Evolutionary conservation across 2,888 invertebrate species (phyloP), one percentile per base, ranked within the genome.

Genomic region (Psococerastis gibbosa): DNA sequence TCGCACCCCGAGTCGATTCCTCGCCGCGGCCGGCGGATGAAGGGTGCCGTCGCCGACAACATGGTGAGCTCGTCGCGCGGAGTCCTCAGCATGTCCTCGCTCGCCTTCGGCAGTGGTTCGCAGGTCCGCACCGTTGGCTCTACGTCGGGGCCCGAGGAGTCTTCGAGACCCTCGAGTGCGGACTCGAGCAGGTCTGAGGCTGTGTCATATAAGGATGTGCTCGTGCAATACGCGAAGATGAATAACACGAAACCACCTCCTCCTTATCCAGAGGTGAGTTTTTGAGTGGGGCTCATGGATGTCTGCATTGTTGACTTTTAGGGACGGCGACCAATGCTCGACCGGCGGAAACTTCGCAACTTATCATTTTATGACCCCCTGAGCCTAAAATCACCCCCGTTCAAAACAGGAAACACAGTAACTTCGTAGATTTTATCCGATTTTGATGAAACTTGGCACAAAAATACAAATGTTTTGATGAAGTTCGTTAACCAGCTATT

Each of bases 191-290:
- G 68, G 49, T 57, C 58, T 20, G 63, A 63, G 51, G 48, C 54
- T 27, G 55, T 71, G 68, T 64, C 67, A 61, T 81, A 79, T 59
- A 80, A 79, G 54, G 81, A 82, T 53, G 78, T 80, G 22, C 65
- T 82, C 11, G 73, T 80, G 2, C 79, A 81, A 55, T 79, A 79
- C 55, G 79, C 80, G 1, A 71, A 69, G 54, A 55, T 72, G 50
- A 70, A 69, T 35, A 64, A 35, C 49, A 31, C 49, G 45, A 34
- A 22, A 2, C 71, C 75, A 5, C 75, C 76, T 3, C 76, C 73
- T 41, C 76, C 73, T 42, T 80, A 80, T 63, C 81, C 81, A 1
- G 82, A 82, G 61, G 81, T 82, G n/a, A n/a, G n/a, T n/a, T n/a
- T n/a, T n/a, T n/a, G n/a, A n/a, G n/a, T n/a, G n/a, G n/a, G n/a